phyloP scores from a whole-genome alignment of 2,888 invertebrate species.

The Cheilosia vernalis region DNA sequence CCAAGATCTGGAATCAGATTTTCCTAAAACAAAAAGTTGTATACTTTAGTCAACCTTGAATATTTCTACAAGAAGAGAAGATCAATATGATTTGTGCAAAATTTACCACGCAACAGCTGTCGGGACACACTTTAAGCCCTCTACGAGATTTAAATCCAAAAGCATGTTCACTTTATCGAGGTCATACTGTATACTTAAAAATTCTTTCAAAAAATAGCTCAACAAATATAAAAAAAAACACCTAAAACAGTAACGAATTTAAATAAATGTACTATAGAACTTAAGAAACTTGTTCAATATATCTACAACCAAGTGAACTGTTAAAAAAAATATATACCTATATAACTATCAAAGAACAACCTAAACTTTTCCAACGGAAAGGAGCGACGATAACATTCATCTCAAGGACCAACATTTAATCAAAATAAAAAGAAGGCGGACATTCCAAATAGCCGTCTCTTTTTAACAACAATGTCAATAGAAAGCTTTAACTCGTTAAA shows the following conservation, averaged over 20 bases:
- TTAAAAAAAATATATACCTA: neutral
- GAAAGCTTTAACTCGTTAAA: slow-evolving; percentile 58
- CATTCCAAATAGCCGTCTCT: neutral
- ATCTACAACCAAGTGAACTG: neutral
- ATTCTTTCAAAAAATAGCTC: neutral
- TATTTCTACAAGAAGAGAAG: too few relatives aligned
- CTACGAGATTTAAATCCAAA: too few relatives aligned
- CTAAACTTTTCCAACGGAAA: neutral
- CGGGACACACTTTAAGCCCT: too few relatives aligned
- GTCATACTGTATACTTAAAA: neutral
- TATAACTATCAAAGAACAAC: neutral
- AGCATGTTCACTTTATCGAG: too few relatives aligned
- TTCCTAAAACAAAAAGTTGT: too few relatives aligned
- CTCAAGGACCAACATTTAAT: slow-evolving; percentile 55
- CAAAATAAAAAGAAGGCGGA: neutral
- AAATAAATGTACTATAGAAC: neutral
- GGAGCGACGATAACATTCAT: slow-evolving; percentile 15
- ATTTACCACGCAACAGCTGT: too few relatives aligned
- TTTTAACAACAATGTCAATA: slow-evolving; percentile 45
- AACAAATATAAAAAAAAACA: slow-evolving; percentile 7
- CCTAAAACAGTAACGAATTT: slow-evolving; percentile 11
- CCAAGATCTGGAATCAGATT: too few relatives aligned
- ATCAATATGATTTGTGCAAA: too few relatives aligned
- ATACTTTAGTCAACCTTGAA: too few relatives aligned
- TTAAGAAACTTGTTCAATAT: neutral